Percentiles rank a stretch among this genome's conserved stretches.
Conservation (phyloP, 2,888 invertebrate genomes). For the Noctua janthina region DNA sequence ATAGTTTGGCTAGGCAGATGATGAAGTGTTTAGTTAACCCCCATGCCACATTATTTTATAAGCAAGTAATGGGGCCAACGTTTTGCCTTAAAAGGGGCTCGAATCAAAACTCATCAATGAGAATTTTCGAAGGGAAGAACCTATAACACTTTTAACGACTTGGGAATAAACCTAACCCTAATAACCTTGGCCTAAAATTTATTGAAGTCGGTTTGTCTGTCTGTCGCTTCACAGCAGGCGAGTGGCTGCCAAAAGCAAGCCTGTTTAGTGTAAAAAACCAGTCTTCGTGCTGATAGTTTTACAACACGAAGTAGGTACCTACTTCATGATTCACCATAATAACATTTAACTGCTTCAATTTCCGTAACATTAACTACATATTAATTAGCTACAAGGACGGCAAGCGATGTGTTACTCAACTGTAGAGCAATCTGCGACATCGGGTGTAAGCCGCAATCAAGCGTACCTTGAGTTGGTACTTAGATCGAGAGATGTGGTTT, state of each 20-base stretch:
- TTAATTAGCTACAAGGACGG: conserved; percentile 45
- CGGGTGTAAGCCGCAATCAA: conserved; percentile 41
- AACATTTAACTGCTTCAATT: conserved; percentile 22
- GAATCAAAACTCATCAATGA: not conserved
- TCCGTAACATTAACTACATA: conserved; percentile 24
- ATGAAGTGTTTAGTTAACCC: not conserved
- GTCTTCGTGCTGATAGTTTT: not conserved
- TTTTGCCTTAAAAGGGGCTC: not conserved
- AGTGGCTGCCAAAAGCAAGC: not conserved
- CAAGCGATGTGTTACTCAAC: conserved; percentile 32
- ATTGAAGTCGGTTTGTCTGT: not conserved
- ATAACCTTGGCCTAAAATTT: not conserved
- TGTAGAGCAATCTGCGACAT: conserved; percentile 54
- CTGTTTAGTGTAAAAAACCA: not conserved
- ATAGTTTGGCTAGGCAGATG: too few relatives aligned
- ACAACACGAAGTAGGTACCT: not conserved
- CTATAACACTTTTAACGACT: not conserved
- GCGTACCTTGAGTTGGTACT: conserved; percentile 7
- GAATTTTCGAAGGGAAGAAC: not conserved
- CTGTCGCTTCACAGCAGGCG: not conserved
- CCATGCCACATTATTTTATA: not conserved
- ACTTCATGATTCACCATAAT: conserved; percentile 10
- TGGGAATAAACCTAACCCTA: not conserved
- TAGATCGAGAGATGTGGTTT: conserved; percentile 2
- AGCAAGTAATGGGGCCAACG: not conserved